A percentile compares a stretch with the other conserved stretches of the same genome.
phyloP scores from a whole-genome alignment of 2,113 vertebrate genomes.

The Poeciliopsis turrubarensis region DNA sequence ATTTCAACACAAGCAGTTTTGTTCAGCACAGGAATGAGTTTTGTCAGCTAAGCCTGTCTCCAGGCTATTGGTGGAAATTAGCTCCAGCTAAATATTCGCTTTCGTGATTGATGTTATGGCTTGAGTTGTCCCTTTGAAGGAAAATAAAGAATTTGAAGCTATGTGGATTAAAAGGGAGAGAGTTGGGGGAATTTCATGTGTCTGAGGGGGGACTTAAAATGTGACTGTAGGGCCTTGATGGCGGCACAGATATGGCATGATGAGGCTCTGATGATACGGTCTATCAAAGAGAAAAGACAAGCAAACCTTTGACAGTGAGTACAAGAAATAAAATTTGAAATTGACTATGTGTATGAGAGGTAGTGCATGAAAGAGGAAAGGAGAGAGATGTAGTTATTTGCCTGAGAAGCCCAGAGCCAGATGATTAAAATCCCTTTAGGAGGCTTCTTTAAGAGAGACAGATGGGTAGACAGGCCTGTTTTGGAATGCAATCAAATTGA shows the following conservation, averaged over 20 bases:
- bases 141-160: constrained; percentile 81
- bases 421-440: constrained; percentile 81
- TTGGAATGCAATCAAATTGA: constrained; percentile 79
- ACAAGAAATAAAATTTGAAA: constrained; percentile 64
- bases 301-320: constrained; percentile 65
- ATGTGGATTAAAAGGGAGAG: constrained; percentile 79
- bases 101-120: constrained; percentile 83
- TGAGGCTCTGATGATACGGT: constrained; percentile 58
- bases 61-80: constrained; percentile 85
- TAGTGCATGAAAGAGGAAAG: constrained; percentile 15
- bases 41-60: constrained; percentile 84
- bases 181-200: constrained; percentile 67
- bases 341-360: constrained; percentile 33
- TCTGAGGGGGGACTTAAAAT: constrained; percentile 69
- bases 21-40: constrained; percentile 81
- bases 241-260: constrained; percentile 67
- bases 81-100: constrained; percentile 82
- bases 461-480: constrained; percentile 77
- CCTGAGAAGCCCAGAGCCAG: constrained; percentile 73
- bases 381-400: constrained; percentile 72
- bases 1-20: constrained; percentile 77
- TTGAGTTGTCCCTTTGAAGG: constrained; percentile 81
- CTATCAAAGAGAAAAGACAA: constrained; percentile 59
- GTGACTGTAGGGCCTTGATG: constrained; percentile 70
- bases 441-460: constrained; percentile 80